A percentile compares a stretch with the other conserved stretches of the same genome.
These are phyloP conservation scores for Beris morrisii DNA, from an alignment of 2,888 invertebrate genomes.

Conservation along the genomic window DNA sequence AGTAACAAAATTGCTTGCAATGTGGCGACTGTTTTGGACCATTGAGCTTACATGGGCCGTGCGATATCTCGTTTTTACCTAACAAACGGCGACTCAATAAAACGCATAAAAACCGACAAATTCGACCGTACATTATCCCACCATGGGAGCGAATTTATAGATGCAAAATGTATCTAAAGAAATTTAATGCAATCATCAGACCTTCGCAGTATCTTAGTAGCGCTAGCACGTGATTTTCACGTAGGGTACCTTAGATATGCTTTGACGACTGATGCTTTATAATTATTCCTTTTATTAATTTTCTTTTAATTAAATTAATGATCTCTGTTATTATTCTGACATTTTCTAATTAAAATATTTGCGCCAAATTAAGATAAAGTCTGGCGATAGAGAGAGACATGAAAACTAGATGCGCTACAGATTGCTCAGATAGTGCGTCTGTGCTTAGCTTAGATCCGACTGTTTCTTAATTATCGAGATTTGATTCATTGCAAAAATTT, in stretches of 20 bases:
- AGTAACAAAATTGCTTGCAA: conserved; percentile 52
- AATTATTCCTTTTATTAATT: conserved; percentile 30
- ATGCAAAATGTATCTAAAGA: conserved; percentile 16
- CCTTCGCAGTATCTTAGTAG: background rate
- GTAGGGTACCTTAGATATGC: conserved; percentile 7
- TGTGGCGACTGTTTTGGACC: conserved; percentile 48
- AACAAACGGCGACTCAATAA: conserved; percentile 24
- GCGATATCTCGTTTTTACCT: conserved; percentile 39
- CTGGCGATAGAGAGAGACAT: background rate
- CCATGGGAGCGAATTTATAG: too few species aligned
- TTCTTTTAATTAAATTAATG: conserved; percentile 36
- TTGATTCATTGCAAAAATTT: too few species aligned
- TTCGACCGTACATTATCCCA: background rate
- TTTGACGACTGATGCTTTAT: background rate
- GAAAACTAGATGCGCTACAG: too few species aligned
- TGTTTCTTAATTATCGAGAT: too few species aligned
- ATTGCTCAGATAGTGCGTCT: too few species aligned
- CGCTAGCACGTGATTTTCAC: background rate
- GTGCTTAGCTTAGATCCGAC: too few species aligned
- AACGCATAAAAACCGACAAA: conserved; percentile 20
- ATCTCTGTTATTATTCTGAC: conserved; percentile 31
- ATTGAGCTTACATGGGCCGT: conserved; percentile 40
- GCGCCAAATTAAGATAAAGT: conserved; percentile 33
- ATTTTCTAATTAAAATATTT: conserved; percentile 36
- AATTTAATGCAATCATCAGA: conserved; percentile 8